Conservation (phyloP, 2,888 invertebrate species). For the Xestoiulus laeticollis region DNA sequence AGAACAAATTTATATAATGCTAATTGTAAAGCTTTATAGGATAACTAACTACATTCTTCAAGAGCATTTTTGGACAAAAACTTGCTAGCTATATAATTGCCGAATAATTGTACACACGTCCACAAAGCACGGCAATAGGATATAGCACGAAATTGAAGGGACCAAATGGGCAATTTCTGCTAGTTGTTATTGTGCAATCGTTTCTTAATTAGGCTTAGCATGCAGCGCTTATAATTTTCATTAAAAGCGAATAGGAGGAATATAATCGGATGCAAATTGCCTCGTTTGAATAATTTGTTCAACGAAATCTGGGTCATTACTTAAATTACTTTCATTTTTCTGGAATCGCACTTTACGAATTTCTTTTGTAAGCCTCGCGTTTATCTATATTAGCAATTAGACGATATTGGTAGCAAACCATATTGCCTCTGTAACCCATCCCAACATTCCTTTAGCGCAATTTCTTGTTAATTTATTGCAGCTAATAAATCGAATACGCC, state of each 20-base stretch:
- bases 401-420: neutral
- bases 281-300: conserved; percentile 23
- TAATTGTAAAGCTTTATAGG: neutral
- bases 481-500: neutral
- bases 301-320: conserved; percentile 16
- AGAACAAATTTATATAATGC: neutral
- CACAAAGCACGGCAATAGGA: neutral
- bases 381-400: conserved; percentile 16
- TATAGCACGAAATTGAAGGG: conserved; percentile 6
- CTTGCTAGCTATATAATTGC: neutral
- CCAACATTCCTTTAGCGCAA: neutral
- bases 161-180: conserved; percentile 20
- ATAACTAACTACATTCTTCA: neutral
- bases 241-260: conserved; percentile 16
- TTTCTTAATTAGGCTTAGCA: conserved; percentile 34
- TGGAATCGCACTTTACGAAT: neutral
- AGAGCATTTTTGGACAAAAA: neutral
- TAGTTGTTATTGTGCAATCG: conserved; percentile 34
- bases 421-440: neutral
- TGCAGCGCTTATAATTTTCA: conserved; percentile 7
- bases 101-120: neutral
- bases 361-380: conserved; percentile 1
- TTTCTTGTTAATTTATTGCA: conserved; percentile 12
- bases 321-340: conserved; percentile 10
- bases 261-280: conserved; percentile 22